phyloP scores from a whole-genome alignment of 30 jellyfish, hydroid and myxozoan species.

The Sanderia malayensis region DNA sequence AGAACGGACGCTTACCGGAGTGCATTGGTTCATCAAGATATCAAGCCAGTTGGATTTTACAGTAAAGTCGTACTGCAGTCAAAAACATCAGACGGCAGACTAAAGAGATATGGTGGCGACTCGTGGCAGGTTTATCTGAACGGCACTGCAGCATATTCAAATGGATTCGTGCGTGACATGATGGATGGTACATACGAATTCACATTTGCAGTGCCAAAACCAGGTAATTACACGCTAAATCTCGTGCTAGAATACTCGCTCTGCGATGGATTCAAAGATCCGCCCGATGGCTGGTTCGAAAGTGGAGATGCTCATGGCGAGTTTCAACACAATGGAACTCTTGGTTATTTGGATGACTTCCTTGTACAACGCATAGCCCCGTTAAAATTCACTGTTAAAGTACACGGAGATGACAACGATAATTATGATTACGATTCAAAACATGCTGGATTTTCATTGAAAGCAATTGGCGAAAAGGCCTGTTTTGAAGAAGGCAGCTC shows the following conservation, averaged over 20 bases:
- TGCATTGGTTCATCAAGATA: neutral
- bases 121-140: slow-evolving; percentile 45
- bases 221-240: slow-evolving; percentile 41
- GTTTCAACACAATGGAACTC: slow-evolving; percentile 42
- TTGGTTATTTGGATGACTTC: slow-evolving; percentile 50
- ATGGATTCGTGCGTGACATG: slow-evolving; percentile 34
- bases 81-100: slow-evolving; percentile 27
- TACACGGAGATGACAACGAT: neutral
- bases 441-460: too few species aligned
- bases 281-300: slow-evolving; percentile 55
- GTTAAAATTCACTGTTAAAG: slow-evolving; percentile 8
- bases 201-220: slow-evolving; percentile 17
- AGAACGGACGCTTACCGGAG: slow-evolving; percentile 30
- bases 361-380: slow-evolving; percentile 17
- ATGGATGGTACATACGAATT: slow-evolving; percentile 54
- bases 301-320: slow-evolving; percentile 32
- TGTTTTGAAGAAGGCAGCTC: neutral
- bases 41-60: slow-evolving; percentile 21
- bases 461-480: neutral
- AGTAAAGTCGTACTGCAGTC: slow-evolving; percentile 16
- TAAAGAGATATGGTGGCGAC: slow-evolving; percentile 54
- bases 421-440: neutral
- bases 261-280: slow-evolving; percentile 62
- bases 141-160: slow-evolving; percentile 22
- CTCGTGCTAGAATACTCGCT: slow-evolving; percentile 38